These are phyloP conservation scores for Drosophila littoralis DNA, from an alignment of 1,140 invertebrate genomes.

Conservation along the genomic window DNA sequence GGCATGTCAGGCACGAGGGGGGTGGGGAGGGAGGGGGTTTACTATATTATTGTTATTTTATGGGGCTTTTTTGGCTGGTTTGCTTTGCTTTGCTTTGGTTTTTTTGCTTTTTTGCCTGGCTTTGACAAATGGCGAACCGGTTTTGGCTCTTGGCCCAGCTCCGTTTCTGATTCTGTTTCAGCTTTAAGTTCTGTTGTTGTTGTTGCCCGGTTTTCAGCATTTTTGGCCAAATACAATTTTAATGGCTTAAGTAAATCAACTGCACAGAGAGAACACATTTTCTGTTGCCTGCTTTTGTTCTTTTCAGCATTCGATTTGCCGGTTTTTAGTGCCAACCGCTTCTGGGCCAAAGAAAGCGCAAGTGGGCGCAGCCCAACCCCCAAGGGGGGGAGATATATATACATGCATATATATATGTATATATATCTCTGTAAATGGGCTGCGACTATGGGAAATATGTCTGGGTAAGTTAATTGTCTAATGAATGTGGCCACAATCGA, in stretches of 20 bases:
- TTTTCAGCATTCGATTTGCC: slow-evolving; percentile 30
- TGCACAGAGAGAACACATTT: slow-evolving; percentile 18
- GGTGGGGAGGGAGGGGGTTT: neutral
- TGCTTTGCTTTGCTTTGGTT: slow-evolving; percentile 42
- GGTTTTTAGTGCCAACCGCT: slow-evolving; percentile 29
- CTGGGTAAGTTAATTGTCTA: slow-evolving; percentile 34
- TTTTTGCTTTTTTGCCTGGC: slow-evolving; percentile 55
- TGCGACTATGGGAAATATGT: slow-evolving; percentile 23
- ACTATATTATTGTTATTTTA: slow-evolving; percentile 65
- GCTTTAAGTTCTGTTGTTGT: slow-evolving; percentile 25
- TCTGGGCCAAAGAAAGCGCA: slow-evolving; percentile 51
- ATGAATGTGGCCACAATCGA: slow-evolving; percentile 43
- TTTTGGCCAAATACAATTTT: slow-evolving; percentile 49
- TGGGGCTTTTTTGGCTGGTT: slow-evolving; percentile 56
- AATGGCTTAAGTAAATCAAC: slow-evolving; percentile 51
- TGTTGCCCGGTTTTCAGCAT: slow-evolving; percentile 20
- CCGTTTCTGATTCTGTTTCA: slow-evolving; percentile 35
- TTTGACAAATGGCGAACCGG: slow-evolving; percentile 79
- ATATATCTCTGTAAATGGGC: neutral
- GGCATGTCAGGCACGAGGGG: neutral
- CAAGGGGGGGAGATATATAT: neutral
- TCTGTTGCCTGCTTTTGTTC: no score
- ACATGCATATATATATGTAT: neutral
- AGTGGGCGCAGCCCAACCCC: slow-evolving; percentile 29
- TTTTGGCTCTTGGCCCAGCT: slow-evolving; percentile 68